These are phyloP conservation scores for Percopsis omiscomaycus DNA, from an alignment of 2,797 vertebrate genomes.

Conservation along the genomic window DNA sequence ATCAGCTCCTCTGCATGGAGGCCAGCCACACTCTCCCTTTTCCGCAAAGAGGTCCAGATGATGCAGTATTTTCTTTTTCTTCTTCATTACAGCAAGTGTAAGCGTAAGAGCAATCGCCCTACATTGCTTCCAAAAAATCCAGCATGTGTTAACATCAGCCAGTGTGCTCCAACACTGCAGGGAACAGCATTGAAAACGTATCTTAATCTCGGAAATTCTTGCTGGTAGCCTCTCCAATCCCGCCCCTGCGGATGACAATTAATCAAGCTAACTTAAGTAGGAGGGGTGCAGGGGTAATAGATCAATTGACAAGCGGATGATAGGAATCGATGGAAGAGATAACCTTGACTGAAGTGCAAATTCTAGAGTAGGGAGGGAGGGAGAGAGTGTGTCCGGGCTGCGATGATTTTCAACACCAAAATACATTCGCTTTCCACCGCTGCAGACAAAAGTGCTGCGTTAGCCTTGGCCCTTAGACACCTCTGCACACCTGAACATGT, in stretches of 20 bases:
- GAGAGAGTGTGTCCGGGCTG: neutral
- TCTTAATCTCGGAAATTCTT: slow-evolving; percentile 66
- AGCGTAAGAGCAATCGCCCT: too few relatives aligned
- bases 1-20: too few relatives aligned
- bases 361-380: slow-evolving; percentile 32
- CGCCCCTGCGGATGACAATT: slow-evolving; percentile 67
- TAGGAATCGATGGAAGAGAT: slow-evolving; percentile 79
- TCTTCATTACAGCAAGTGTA: too few relatives aligned
- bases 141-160: slow-evolving; percentile 36
- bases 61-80: too few relatives aligned
- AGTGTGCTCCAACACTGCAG: slow-evolving; percentile 41
- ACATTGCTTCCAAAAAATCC: slow-evolving; percentile 26
- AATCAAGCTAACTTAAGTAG: slow-evolving; percentile 77
- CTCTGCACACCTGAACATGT: neutral
- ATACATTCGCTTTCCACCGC: slow-evolving; percentile 26
- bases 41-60: too few relatives aligned
- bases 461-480: slow-evolving; percentile 1
- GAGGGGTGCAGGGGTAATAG: slow-evolving; percentile 75
- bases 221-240: slow-evolving; percentile 50
- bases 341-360: slow-evolving; percentile 73
- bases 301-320: slow-evolving; percentile 81
- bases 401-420: slow-evolving; percentile 45
- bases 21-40: too few relatives aligned
- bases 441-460: slow-evolving; percentile 27
- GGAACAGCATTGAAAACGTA: slow-evolving; percentile 61